Evolutionary conservation across 2,113 vertebrate genomes (phyloP).

Genomic region (Heterotilapia buettikoferi): DNA sequence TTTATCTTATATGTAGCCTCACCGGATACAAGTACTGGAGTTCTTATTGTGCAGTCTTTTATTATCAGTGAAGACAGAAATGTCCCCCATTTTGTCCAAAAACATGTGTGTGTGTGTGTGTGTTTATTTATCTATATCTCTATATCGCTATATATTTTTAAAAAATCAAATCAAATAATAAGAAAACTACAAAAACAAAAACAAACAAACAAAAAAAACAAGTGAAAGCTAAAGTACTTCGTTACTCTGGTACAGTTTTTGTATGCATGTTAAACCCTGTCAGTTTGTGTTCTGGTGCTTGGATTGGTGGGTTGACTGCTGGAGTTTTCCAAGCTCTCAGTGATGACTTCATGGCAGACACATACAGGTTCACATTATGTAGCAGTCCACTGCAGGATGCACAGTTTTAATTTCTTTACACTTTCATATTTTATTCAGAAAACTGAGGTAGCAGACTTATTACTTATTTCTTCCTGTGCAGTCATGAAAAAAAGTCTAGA

Average conservation of each 20-base stretch:
- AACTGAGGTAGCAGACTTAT: background rate
- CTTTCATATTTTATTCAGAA: background rate
- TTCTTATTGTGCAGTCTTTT: background rate
- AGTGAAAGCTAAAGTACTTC: background rate
- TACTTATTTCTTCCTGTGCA: background rate
- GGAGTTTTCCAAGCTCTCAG: background rate
- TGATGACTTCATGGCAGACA: background rate
- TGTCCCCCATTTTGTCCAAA: rapidly evolving
- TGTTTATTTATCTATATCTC: background rate
- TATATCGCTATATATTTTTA: rapidly evolving
- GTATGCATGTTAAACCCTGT: rapidly evolving
- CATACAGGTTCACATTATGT: background rate
- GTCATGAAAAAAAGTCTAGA: background rate
- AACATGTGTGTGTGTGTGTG: too few species aligned
- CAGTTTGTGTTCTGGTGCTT: background rate
- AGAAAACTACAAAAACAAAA: background rate
- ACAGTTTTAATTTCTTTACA: rapidly evolving
- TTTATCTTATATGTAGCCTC: background rate
- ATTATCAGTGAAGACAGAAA: background rate
- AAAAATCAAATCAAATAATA: background rate
- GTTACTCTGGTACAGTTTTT: background rate
- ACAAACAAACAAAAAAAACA: rapidly evolving
- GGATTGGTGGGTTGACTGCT: background rate
- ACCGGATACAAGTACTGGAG: rapidly evolving
- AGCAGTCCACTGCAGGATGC: background rate